phyloP scores from a whole-genome alignment of 2,888 invertebrate genomes.

The Cosmorhoe ocellata region DNA sequence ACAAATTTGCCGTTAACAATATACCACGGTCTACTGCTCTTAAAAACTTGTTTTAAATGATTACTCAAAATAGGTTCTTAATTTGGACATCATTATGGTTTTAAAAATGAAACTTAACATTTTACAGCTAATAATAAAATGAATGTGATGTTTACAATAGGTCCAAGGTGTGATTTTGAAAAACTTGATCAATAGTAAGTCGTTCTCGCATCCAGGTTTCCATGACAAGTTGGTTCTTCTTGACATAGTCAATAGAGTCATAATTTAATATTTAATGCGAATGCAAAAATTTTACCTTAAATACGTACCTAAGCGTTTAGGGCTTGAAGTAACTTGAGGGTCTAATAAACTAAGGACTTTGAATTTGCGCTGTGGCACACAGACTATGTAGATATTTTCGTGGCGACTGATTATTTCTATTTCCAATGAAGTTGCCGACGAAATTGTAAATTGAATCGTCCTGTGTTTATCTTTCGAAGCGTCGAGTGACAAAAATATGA shows the following conservation, averaged over 20 bases:
- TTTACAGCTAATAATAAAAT: not conserved
- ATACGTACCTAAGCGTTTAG: not conserved
- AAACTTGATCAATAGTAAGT: too few relatives aligned
- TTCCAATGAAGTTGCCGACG: slow-evolving; percentile 29
- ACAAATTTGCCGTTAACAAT: slow-evolving; percentile 28
- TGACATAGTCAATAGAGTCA: too few relatives aligned
- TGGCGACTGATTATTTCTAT: slow-evolving; percentile 17
- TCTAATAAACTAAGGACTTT: too few relatives aligned
- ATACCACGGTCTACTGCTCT: slow-evolving; percentile 23
- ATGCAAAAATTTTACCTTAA: too few relatives aligned
- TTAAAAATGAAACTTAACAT: not conserved
- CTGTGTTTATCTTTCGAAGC: slow-evolving; percentile 24
- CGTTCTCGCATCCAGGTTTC: too few relatives aligned
- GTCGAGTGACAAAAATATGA: slow-evolving; percentile 39
- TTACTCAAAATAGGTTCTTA: slow-evolving; percentile 58
- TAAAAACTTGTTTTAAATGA: slow-evolving; percentile 40
- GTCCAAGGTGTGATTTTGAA: too few relatives aligned
- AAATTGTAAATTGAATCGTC: slow-evolving; percentile 32
- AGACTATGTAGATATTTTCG: not conserved
- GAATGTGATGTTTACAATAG: too few relatives aligned
- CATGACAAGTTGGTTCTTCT: too few relatives aligned
- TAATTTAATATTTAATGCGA: too few relatives aligned
- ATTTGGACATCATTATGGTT: slow-evolving; percentile 40
- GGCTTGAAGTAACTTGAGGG: not conserved
- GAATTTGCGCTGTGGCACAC: too few relatives aligned